Base-by-base conservation (phyloP, 2,888 invertebrate species). In the Pyrrhia umbra region DNA sequence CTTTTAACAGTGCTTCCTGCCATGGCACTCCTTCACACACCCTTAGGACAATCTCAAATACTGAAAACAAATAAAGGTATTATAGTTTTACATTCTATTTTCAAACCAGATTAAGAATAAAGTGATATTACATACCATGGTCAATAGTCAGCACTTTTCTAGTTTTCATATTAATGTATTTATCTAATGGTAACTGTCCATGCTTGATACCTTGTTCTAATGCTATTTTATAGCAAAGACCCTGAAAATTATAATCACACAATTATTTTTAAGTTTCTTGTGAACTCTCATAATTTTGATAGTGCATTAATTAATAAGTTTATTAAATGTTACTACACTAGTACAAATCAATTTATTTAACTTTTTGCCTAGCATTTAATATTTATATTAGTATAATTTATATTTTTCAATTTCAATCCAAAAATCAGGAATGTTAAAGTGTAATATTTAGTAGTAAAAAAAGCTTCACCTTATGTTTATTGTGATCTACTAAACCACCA, bases 401-500 rank as follows among this genome's bases (percentile, higher is more conserved):
- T 6, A 13, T 46, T 3, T 21, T 3, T 45, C n/a, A n/a, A n/a
- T 16, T 0, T 10, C 23, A 40, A n/a, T n/a, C n/a, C 6, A 40
- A 57, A 45, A 20, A 23, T 6, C 20, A 15, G 6, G 2, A 21
- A 4, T 61, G 4, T 69, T 62, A n/a, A 10, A 5, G 21, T 37
- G 1, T 13, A 10, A 3, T 15, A 25, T 16, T n/a, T n/a, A n/a
- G n/a, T 47, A 16, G 16, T 4, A n/a, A 37, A 18, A 27, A 27
- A 25, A 40, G 15, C 1, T 8, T 27, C 61, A 84, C 98, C 95
- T 99, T 99, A 79, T 99, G 97, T 79, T 97, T 96, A 93, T 99
- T 99, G 88, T 99, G 99, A 93, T 99, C 99, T 0, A 99, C 99
- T 45, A 99, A 94, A 23, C 99, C 99, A 40, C 99, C 99, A 88